Percentiles rank a stretch among this genome's conserved stretches.
phyloP scores from a whole-genome alignment of 1,140 invertebrate genomes.

The Aricia agestis region DNA sequence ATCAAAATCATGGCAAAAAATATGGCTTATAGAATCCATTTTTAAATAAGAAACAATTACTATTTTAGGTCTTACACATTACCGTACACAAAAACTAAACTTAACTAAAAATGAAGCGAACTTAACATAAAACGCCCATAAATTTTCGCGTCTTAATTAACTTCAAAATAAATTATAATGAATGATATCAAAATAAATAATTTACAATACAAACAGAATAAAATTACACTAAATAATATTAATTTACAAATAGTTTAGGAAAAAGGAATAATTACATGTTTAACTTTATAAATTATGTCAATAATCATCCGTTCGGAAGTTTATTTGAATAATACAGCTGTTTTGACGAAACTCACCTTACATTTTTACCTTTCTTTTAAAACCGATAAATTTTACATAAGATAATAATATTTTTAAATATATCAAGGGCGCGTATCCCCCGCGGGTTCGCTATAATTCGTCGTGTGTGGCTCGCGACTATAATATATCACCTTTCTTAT shows the following conservation, averaged over 20 bases:
- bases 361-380: not conserved
- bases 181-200: constrained; percentile 12
- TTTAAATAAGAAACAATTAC: not conserved
- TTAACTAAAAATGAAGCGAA: constrained; percentile 4
- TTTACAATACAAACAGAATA: constrained; percentile 7
- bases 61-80: not conserved
- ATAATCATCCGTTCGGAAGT: not conserved
- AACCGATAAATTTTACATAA: not conserved
- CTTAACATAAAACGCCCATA: constrained; percentile 11
- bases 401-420: constrained; percentile 30
- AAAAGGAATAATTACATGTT: not conserved
- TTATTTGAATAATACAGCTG: not conserved
- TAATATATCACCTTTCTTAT: constrained; percentile 36
- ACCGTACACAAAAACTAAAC: not conserved
- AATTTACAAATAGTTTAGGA: constrained; percentile 10
- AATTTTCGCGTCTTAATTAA: constrained; percentile 14
- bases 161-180: constrained; percentile 14
- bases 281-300: not conserved
- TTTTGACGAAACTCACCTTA: not conserved
- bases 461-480: constrained; percentile 67
- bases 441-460: constrained; percentile 56
- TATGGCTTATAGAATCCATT: constrained; percentile 12
- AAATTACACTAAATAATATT: constrained; percentile 11
- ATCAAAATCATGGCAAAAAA: not conserved
- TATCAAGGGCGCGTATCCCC: constrained; percentile 53